Base-by-base conservation (phyloP, 2,888 invertebrate species). In the Ypsolopha sequella region DNA sequence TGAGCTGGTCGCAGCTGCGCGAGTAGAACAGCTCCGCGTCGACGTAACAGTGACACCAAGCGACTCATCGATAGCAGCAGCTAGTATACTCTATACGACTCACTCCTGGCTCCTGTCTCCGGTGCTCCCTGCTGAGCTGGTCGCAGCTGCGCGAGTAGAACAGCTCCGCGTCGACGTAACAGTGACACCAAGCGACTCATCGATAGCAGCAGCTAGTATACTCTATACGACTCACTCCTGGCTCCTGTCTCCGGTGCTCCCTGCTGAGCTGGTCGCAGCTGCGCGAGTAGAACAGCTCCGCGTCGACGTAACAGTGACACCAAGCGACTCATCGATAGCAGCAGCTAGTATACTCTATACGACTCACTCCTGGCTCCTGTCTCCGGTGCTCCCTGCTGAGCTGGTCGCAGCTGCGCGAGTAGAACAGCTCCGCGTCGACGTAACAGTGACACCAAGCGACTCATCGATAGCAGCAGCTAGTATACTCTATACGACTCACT, bases 11-110 rank as follows among this genome's bases (percentile, higher is more conserved):
- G 24, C 24, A 24, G 24, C 24, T 24, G 24, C 24, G 24, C 13
- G 74, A 70, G 68, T 81, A 79, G 71, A 80, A 80, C 43, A 73
- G 62, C 51, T 79, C 80, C 0, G 80, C 71, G 62, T 82, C 81
- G n/a, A n/a, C n/a, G n/a, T n/a, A 1, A 80, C 80, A 47, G 80
- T 79, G 34, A 86, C 77, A 10, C 70, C 70, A 14, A 86, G 76
- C 48, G 87, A 86, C 0, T n/a, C n/a, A n/a, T n/a, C n/a, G n/a
- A n/a, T n/a, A n/a, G n/a, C 24, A 3, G 24, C 24, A 24, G 24
- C 24, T 24, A 24, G 24, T 24, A 24, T 2, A 24, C 4, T 2
- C 24, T 24, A 24, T 3, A 4, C 4, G 24, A 24, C 24, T 24
- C 24, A 24, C 24, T 24, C 24, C 24, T 24, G 24, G 24, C 24